Base-by-base conservation (phyloP, 2,113 vertebrate genomes). In the Casuarius casuarius region DNA sequence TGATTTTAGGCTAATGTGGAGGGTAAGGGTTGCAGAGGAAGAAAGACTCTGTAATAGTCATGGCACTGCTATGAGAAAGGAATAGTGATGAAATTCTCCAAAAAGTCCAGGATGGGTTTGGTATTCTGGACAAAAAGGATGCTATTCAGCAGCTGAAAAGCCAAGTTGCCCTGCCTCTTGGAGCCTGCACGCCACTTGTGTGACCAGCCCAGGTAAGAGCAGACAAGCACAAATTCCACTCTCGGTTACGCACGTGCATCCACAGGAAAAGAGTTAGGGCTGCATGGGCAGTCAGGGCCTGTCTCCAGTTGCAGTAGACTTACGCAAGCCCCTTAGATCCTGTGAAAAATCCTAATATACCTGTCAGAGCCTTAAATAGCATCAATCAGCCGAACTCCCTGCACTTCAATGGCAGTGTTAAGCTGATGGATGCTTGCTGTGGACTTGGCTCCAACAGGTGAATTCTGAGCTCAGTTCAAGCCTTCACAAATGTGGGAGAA, bases 401-500 rank as follows among this genome's bases (percentile, higher is more conserved):
- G 70, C 63, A 82, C n/a, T 26, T 84, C 70, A 97, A 70, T 5
- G 49, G 38, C 71, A 76, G 78, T 16, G 68, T 96, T 96, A 87
- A 81, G 87, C 92, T 95, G 94, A 92, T 78, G 87, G 92, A 94
- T 94, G 93, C 94, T 84, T 61, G 74, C 48, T 79, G 73, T 48
- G 58, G 70, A 44, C 54, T 80, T 75, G 92, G 74, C 59, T 67
- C 33, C 48, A 91, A 6, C n/a, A 89, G 92, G 88, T 94, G 87
- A 95, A 92, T 84, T 87, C 94, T 97, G 92, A 91, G 87, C 96
- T 98, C 93, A 77, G 92, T 90, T 88, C 85, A 96, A 93, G 95
- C 66, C 44, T 56, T 87, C 86, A 68, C 51, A 92, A 80, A 82
- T 84, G 84, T 94, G 89, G 91, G 87, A 92, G 52, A 82, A 65